These are phyloP conservation scores for Macropus fuliginosus DNA, from an alignment of 2,797 vertebrate species.

Conservation along the genomic window DNA sequence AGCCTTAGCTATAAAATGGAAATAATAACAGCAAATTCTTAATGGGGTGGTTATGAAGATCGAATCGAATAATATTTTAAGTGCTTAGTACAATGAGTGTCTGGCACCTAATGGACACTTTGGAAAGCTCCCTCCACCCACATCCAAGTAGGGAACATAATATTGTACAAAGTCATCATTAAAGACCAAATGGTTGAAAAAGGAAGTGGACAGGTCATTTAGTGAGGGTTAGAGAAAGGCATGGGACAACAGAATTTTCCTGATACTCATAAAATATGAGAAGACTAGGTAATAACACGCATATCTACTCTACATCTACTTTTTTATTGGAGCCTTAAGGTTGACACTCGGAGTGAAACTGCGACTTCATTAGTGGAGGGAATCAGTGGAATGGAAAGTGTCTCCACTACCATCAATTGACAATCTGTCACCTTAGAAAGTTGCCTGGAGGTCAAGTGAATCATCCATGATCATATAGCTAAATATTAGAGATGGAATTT, in stretches of 20 bases:
- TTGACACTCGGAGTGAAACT: neutral
- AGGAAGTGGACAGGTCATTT: neutral
- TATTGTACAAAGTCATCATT: neutral
- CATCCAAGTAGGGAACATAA: neutral
- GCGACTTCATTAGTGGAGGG: neutral
- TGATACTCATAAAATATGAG: neutral
- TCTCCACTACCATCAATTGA: neutral
- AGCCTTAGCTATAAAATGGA: neutral
- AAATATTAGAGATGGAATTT: neutral
- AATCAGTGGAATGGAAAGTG: neutral
- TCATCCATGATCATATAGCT: neutral
- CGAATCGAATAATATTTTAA: neutral
- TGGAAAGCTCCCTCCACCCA: neutral
- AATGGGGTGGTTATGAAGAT: neutral
- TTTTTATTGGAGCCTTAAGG: neutral
- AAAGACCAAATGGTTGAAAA: neutral
- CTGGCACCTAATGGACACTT: neutral
- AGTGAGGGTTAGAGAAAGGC: neutral
- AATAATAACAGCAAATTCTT: neutral
- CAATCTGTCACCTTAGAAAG: neutral
- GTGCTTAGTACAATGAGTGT: neutral
- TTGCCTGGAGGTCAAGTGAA: neutral
- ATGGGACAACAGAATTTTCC: neutral
- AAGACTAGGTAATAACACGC: neutral
- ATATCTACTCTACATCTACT: neutral